Conservation (phyloP, 2,113 vertebrate species). For the Nasalis larvatus region DNA sequence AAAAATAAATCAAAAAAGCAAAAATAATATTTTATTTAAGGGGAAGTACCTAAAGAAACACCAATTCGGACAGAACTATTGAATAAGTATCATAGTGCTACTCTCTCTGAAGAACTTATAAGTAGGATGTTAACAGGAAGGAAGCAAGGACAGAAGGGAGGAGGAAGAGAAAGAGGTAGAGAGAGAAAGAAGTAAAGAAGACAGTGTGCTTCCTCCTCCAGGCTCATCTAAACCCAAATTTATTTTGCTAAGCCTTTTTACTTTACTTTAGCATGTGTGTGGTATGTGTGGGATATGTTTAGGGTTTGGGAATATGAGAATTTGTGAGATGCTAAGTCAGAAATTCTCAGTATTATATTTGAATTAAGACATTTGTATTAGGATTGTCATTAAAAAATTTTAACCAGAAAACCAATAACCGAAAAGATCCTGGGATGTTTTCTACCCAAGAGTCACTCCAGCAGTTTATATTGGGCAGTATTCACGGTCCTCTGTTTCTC, state of each 20-base stretch:
- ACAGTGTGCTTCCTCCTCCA: not conserved
- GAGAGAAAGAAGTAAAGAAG: not conserved
- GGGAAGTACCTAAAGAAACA: slow-evolving; percentile 33
- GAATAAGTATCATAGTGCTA: not conserved
- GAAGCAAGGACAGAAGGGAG: accelerated
- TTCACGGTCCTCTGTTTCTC: not conserved
- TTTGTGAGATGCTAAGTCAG: not conserved
- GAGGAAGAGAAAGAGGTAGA: not conserved
- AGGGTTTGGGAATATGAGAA: not conserved
- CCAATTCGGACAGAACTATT: not conserved
- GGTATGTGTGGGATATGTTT: not conserved
- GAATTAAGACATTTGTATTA: not conserved
- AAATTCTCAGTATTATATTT: not conserved
- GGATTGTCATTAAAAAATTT: not conserved
- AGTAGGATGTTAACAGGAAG: not conserved
- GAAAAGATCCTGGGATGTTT: not conserved
- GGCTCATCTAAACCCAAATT: not conserved
- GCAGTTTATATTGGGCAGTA: not conserved
- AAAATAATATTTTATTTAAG: slow-evolving; percentile 11
- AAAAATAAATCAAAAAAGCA: not conserved
- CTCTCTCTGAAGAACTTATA: not conserved
- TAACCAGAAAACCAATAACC: not conserved
- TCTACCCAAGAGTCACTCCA: not conserved
- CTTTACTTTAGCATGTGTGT: not conserved
- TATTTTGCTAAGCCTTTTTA: not conserved